phyloP scores from a whole-genome alignment of 2,113 vertebrate genomes.

The Fregata magnificens region DNA sequence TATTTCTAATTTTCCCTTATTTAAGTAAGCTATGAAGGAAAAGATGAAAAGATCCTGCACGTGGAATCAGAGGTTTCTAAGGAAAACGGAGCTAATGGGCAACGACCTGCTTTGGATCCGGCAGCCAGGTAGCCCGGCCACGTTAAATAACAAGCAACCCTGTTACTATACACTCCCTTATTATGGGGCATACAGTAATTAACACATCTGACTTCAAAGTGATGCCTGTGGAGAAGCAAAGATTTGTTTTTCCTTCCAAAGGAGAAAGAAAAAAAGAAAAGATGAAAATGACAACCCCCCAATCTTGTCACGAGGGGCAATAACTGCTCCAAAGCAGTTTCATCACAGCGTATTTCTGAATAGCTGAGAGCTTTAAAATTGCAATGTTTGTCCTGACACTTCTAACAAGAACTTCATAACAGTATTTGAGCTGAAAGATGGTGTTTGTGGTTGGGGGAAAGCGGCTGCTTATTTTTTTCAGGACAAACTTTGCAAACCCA shows the following conservation, averaged over 20 bases:
- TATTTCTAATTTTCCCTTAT: neutral
- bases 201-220: neutral
- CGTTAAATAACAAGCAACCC: no score
- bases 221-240: neutral
- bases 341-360: neutral
- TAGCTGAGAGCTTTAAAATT: neutral
- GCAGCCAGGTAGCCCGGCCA: neutral
- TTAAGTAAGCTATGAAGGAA: neutral
- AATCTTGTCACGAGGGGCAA: neutral
- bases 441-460: neutral
- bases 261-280: neutral
- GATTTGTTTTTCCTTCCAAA: neutral
- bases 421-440: neutral
- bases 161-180: fast-evolving
- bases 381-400: neutral
- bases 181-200: neutral
- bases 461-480: fast-evolving
- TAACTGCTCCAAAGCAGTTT: neutral
- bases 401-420: neutral
- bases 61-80: neutral
- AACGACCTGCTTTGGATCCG: neutral
- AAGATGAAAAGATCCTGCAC: neutral
- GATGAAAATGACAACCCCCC: neutral
- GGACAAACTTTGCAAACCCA: neutral
- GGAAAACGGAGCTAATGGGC: neutral